These are phyloP conservation scores for Habroteleia sp. DNA, from an alignment of 2,888 invertebrate genomes.

Conservation along the genomic window DNA sequence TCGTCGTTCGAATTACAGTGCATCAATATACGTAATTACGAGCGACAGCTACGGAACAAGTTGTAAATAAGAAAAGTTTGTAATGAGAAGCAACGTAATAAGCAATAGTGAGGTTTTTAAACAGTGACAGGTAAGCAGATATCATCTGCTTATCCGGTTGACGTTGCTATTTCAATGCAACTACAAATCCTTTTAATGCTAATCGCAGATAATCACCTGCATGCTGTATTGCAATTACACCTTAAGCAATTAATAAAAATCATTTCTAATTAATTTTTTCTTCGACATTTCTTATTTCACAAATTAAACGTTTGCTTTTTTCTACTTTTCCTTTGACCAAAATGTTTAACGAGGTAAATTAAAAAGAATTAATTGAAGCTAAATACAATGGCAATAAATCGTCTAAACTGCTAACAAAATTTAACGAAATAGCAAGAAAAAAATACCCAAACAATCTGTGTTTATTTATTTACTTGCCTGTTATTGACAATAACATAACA, in stretches of 20 bases:
- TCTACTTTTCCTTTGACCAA: too few relatives aligned
- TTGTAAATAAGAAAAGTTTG: slow-evolving; percentile 51
- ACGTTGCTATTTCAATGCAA: background rate
- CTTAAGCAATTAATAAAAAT: slow-evolving; percentile 1
- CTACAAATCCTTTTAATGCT: slow-evolving; percentile 28
- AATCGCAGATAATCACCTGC: slow-evolving; percentile 5
- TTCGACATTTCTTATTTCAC: too few relatives aligned
- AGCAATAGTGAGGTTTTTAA: slow-evolving; percentile 9
- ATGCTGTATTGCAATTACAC: background rate
- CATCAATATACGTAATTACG: slow-evolving; percentile 59
- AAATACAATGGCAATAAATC: too few relatives aligned
- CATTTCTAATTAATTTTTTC: too few relatives aligned
- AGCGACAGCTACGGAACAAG: slow-evolving; percentile 29
- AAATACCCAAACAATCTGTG: too few relatives aligned
- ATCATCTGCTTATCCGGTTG: slow-evolving; percentile 12
- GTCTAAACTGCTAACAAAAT: too few relatives aligned
- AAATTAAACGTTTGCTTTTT: background rate
- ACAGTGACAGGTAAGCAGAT: slow-evolving; percentile 28
- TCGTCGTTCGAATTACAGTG: slow-evolving; percentile 29
- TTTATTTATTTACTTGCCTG: too few relatives aligned
- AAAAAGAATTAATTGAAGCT: too few relatives aligned
- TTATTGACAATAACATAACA: too few relatives aligned
- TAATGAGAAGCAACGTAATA: slow-evolving; percentile 38
- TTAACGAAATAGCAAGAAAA: too few relatives aligned
- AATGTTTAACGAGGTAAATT: too few relatives aligned